Conservation (phyloP, 2,113 vertebrate species). For the Chloebia gouldiae region DNA sequence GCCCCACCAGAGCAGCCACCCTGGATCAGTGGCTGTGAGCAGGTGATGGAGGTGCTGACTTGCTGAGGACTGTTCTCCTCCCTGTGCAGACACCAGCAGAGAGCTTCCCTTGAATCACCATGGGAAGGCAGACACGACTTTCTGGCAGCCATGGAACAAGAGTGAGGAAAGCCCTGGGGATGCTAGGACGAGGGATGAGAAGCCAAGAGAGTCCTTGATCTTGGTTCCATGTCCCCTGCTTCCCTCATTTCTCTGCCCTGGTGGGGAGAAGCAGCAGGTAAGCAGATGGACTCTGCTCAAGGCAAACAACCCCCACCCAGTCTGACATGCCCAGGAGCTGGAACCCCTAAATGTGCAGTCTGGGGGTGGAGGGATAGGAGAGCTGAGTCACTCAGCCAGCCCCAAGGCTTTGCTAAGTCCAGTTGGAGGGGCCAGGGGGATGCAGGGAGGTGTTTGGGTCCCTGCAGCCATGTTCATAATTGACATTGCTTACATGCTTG, state of each 20-base stretch:
- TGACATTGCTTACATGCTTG: background rate
- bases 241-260: accelerated
- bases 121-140: accelerated
- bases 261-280: background rate
- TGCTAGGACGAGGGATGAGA: background rate
- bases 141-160: background rate
- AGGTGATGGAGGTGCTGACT: background rate
- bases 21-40: background rate
- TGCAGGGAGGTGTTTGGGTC: background rate
- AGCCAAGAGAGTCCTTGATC: background rate
- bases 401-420: background rate
- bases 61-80: background rate
- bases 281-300: background rate
- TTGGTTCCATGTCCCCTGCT: background rate
- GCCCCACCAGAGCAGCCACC: background rate
- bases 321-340: background rate
- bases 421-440: accelerated
- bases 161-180: background rate
- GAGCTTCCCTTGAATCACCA: background rate
- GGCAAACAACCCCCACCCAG: background rate
- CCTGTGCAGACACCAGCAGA: background rate
- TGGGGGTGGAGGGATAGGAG: background rate
- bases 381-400: background rate
- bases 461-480: background rate
- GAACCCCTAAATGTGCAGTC: background rate